Percentiles rank a stretch among this genome's conserved stretches.
phyloP scores from a whole-genome alignment of 2,113 vertebrate species.

The Hydrolagus affinis region DNA sequence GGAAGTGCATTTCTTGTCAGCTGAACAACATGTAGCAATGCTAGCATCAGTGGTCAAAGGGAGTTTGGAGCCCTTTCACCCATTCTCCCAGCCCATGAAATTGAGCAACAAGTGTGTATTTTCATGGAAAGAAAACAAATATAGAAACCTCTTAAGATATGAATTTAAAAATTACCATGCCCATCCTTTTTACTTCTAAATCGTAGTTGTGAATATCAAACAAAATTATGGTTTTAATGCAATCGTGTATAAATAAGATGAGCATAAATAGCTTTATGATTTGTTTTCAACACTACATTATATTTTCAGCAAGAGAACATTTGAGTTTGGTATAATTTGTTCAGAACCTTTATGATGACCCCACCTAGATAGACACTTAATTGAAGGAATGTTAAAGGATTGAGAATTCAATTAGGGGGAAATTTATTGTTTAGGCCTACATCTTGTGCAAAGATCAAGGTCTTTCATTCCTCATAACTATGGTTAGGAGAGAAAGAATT shows the following conservation, averaged over 20 bases:
- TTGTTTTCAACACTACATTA: not conserved
- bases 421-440: not conserved
- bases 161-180: not conserved
- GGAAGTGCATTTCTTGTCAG: conserved; percentile 10
- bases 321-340: not conserved
- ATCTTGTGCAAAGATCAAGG: not conserved
- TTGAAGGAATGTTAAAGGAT: not conserved
- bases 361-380: not conserved
- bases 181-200: not conserved
- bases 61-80: conserved; percentile 3
- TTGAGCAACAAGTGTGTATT: not conserved
- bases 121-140: not conserved
- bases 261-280: not conserved
- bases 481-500: not conserved
- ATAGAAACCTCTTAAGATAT: not conserved
- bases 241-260: not conserved
- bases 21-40: conserved; percentile 3
- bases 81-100: not conserved
- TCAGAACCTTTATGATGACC: not conserved
- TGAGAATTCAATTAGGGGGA: not conserved
- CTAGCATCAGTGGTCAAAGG: not conserved
- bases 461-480: not conserved
- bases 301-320: not conserved
- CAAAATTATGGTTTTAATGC: not conserved
- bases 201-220: not conserved